Evolutionary conservation across 2,888 invertebrate species (phyloP).

Genomic region (Hirudinaria manillensis): DNA sequence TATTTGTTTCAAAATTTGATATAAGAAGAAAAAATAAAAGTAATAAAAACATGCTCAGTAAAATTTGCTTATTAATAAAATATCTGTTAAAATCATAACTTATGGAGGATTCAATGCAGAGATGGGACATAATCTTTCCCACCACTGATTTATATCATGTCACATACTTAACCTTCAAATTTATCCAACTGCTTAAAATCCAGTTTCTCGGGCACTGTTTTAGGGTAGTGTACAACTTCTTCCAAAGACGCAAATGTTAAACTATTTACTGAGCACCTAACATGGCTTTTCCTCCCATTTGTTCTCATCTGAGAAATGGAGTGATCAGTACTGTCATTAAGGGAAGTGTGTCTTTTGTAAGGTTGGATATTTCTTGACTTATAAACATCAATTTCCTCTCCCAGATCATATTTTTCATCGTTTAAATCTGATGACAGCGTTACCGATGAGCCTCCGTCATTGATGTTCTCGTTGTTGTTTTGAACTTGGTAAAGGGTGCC

Average conservation of each 20-base stretch:
- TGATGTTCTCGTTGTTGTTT: background rate
- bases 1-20: no score
- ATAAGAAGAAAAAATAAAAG: no score
- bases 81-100: background rate
- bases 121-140: no score
- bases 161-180: conserved; percentile 71
- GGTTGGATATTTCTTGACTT: background rate
- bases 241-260: conserved; percentile 38
- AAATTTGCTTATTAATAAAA: background rate
- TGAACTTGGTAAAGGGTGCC: background rate
- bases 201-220: conserved; percentile 76
- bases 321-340: background rate
- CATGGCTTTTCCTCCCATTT: conserved; percentile 3
- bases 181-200: conserved; percentile 80
- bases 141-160: background rate
- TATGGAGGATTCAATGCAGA: no score
- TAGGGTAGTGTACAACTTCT: conserved; percentile 62
- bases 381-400: background rate
- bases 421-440: background rate
- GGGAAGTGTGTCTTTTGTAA: conserved; percentile 11
- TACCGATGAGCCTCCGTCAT: background rate
- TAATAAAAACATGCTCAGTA: background rate
- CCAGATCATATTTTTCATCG: background rate
- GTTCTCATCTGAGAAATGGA: conserved; percentile 4
- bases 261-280: conserved; percentile 22